Evolutionary conservation across 2,797 vertebrate genomes (phyloP).

Genomic region (Antennarius maculatus): DNA sequence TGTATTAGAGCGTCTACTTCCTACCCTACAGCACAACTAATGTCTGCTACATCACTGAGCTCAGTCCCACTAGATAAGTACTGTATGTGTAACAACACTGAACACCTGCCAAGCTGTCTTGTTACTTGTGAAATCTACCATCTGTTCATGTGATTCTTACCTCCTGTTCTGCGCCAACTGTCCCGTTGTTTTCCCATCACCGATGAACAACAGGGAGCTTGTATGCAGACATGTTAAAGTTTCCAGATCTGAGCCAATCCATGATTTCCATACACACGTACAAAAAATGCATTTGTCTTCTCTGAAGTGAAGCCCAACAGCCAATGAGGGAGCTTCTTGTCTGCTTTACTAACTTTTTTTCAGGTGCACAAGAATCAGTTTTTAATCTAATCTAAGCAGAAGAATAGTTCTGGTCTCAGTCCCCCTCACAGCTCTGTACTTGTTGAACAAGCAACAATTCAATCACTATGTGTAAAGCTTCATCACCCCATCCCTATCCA

Average conservation of each 20-base stretch:
- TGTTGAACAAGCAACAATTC: slow-evolving; percentile 37
- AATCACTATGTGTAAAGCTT: slow-evolving; percentile 17
- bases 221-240: not conserved
- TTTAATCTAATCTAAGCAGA: not conserved
- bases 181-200: slow-evolving; percentile 11
- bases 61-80: not conserved
- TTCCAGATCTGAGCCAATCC: not conserved
- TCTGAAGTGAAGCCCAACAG: not conserved
- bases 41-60: not conserved
- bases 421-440: slow-evolving; percentile 60
- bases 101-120: not conserved
- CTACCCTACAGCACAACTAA: not conserved
- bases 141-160: slow-evolving; percentile 11
- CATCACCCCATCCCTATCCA: slow-evolving; percentile 46
- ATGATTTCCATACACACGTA: not conserved
- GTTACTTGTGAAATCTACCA: slow-evolving; percentile 4
- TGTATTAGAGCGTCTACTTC: not conserved
- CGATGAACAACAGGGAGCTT: not conserved
- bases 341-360: not conserved
- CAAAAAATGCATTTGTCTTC: not conserved
- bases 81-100: not conserved
- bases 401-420: not conserved
- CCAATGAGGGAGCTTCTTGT: slow-evolving; percentile 12
- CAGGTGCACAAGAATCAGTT: slow-evolving; percentile 17
- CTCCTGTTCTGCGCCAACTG: slow-evolving; percentile 10